Evolutionary conservation across 2,888 invertebrate genomes (phyloP).

Genomic region (Amorpha juglandis): DNA sequence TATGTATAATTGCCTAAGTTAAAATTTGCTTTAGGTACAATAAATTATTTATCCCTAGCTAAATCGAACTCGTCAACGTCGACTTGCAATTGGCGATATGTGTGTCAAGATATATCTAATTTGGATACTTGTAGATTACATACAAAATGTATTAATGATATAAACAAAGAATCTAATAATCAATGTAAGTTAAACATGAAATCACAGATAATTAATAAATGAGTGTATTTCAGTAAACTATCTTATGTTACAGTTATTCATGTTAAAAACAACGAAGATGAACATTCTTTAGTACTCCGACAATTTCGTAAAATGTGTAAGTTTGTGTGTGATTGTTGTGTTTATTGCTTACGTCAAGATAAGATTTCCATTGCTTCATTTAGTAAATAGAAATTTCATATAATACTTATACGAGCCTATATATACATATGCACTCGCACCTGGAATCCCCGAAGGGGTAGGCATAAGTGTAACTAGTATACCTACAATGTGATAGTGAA

Average conservation of each 20-base stretch:
- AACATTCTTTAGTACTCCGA: constrained; percentile 36
- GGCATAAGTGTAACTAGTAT: too few species aligned
- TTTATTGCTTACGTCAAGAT: neutral
- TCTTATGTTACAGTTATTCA: constrained; percentile 39
- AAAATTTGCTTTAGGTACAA: neutral
- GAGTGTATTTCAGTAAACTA: constrained; percentile 2
- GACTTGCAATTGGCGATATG: constrained; percentile 60
- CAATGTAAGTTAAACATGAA: constrained; percentile 20
- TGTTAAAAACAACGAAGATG: constrained; percentile 40
- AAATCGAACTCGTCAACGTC: constrained; percentile 24
- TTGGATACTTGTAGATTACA: constrained; percentile 57
- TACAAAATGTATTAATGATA: constrained; percentile 42
- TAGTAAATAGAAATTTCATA: too few species aligned
- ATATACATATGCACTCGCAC: too few species aligned
- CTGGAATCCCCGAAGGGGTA: too few species aligned
- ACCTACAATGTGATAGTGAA: too few species aligned
- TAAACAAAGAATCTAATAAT: neutral
- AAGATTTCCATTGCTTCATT: neutral
- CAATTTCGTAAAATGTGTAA: constrained; percentile 58
- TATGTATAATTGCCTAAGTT: neutral
- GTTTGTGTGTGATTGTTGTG: too few species aligned
- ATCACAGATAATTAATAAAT: neutral
- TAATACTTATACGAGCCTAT: too few species aligned
- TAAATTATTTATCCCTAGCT: neutral
- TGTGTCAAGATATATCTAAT: constrained; percentile 45